Percentiles rank a stretch among this genome's conserved stretches.
phyloP scores from a whole-genome alignment of 1,140 invertebrate species.

The Orussus abietinus region DNA sequence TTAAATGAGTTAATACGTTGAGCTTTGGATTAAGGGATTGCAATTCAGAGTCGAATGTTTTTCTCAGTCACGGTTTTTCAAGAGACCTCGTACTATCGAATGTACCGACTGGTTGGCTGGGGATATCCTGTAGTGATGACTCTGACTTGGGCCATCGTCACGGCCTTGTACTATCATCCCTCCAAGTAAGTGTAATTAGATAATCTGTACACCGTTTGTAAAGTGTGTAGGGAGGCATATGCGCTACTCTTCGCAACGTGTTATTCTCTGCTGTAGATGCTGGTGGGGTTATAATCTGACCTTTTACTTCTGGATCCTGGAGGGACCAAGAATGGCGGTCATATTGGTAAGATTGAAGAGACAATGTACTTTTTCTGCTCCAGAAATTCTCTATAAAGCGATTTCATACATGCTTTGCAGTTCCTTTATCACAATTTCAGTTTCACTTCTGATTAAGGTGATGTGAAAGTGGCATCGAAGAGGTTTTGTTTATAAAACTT shows the following conservation, averaged over 20 bases:
- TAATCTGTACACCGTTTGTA: neutral
- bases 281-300: constrained; percentile 83
- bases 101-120: constrained; percentile 79
- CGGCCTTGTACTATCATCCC: constrained; percentile 54
- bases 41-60: constrained; percentile 6
- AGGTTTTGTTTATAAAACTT: too few species aligned
- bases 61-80: constrained; percentile 71
- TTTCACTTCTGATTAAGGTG: too few species aligned
- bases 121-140: constrained; percentile 73
- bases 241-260: neutral
- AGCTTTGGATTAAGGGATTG: neutral
- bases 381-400: too few species aligned
- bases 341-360: constrained; percentile 73
- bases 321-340: constrained; percentile 74
- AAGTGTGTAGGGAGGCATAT: neutral
- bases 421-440: too few species aligned
- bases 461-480: too few species aligned
- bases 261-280: constrained; percentile 57
- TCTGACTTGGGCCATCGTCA: constrained; percentile 66
- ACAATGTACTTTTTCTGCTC: too few species aligned
- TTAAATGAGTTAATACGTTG: too few species aligned
- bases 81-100: constrained; percentile 65
- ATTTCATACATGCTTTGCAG: too few species aligned
- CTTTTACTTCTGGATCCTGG: constrained; percentile 80
- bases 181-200: constrained; percentile 41